Evolutionary conservation across 2,888 invertebrate genomes (phyloP).

Genomic region (Notodonta ziczac): DNA sequence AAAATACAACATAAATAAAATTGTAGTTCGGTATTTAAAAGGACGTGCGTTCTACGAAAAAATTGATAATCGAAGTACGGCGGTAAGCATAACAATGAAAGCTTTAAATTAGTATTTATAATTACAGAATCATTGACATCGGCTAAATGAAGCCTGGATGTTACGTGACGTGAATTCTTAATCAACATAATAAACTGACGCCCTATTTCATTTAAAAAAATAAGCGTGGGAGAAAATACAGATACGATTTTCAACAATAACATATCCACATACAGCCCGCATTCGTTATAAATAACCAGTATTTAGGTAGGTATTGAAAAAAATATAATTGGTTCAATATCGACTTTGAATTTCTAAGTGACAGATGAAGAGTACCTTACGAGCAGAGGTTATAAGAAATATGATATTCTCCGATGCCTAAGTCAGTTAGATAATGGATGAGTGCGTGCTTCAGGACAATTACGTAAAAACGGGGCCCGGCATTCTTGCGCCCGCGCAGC

Average conservation of each 20-base stretch:
- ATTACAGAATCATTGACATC: conserved; percentile 79
- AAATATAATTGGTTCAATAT: conserved; percentile 1
- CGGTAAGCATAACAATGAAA: conserved; percentile 77
- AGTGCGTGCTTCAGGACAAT: conserved; percentile 81
- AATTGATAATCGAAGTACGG: conserved; percentile 66
- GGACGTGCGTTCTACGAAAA: conserved; percentile 64
- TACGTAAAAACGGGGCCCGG: conserved; percentile 78
- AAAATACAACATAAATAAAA: conserved; percentile 38
- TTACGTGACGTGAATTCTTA: conserved; percentile 70
- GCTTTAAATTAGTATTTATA: conserved; percentile 76
- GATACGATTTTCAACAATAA: not conserved
- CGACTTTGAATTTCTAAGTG: conserved; percentile 2
- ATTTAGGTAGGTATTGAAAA: not conserved
- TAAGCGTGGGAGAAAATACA: not conserved
- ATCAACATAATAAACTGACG: conserved; percentile 29
- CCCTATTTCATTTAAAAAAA: not conserved
- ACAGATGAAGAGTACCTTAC: conserved; percentile 20
- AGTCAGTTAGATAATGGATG: conserved; percentile 78
- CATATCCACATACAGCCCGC: not conserved
- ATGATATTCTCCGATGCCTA: conserved; percentile 37
- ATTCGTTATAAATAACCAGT: not conserved
- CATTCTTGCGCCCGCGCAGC: conserved; percentile 70
- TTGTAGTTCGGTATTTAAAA: conserved; percentile 55
- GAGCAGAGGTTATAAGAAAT: conserved; percentile 38
- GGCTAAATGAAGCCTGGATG: conserved; percentile 59